Base-by-base conservation (phyloP, 1,140 invertebrate genomes). In the Uloborus diversus region DNA sequence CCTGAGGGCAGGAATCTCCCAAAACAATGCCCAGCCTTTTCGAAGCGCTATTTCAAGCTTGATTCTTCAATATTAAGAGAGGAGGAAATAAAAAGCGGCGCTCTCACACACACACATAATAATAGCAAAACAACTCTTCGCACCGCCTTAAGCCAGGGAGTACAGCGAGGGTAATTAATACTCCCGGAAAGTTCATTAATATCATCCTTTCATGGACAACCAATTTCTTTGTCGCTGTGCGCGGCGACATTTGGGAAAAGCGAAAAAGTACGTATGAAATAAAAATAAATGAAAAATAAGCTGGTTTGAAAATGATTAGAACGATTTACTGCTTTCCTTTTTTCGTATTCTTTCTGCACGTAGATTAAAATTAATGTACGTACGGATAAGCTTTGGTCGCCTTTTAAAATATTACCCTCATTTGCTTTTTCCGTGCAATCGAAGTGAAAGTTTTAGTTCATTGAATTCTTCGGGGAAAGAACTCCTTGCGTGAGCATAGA, bases 121-220 rank as follows among this genome's bases (percentile, higher is more conserved):
- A n/a, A 17, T 53, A 53, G 25, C 57, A 28, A 59, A 59, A 59
- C 25, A 59, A 32, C 20, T 59, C 30, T 59, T 9, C 3, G 25
- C 20, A 32, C 20, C 13, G 7, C 57, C 57, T 59, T 11, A 59
- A 13, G 57, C 9, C 11, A 59, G 28, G 7, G 14, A 13, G 13
- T 35, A 11, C n/a, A n/a, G 49, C 57, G 25, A 1, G 9, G 2
- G 53, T 71, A 71, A 71, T 71, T 56, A 71, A 73, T 73, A 37
- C 32, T 61, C 30, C 53, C 61, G 53, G 25, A 23, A 20, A 56
- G 9, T 73, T 73, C 69, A 73, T 73, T 73, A 73, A 73, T 73
- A 73, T 61, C 69, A 73, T 73, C 69, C 33, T 47, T 73, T 73
- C 69, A 73, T 61, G 69, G 69, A 37, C 37, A 73, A 61, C 53